Conservation (phyloP, 2,113 vertebrate species). For the Melanostigma gelatinosum region DNA sequence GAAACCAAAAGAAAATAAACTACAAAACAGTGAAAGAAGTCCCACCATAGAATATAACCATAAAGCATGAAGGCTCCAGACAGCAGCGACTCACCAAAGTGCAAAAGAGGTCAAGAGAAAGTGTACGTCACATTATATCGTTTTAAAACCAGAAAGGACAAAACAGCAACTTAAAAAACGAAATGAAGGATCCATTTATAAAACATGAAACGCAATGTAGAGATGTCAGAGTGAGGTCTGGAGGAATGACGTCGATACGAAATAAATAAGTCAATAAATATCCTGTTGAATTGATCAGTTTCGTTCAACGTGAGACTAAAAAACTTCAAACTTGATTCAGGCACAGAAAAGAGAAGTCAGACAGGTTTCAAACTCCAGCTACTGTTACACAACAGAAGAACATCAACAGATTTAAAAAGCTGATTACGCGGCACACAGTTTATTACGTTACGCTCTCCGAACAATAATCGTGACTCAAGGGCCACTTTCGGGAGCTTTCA, state of each 20-base stretch:
- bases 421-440: not conserved
- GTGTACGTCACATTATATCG: not conserved
- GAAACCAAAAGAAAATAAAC: slow-evolving; percentile 37
- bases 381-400: not conserved
- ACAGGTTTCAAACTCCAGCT: not conserved
- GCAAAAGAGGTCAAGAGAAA: slow-evolving; percentile 35
- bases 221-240: not conserved
- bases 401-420: not conserved
- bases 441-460: not conserved
- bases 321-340: not conserved
- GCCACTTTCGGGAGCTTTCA: not conserved
- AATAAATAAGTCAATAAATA: not conserved
- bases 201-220: not conserved
- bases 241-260: not conserved
- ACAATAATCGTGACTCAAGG: not conserved
- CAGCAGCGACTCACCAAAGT: slow-evolving; percentile 41
- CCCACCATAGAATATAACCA: slow-evolving; percentile 47
- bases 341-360: too few relatives aligned
- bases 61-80: slow-evolving; percentile 29
- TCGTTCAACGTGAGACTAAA: not conserved
- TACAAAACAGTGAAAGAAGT: slow-evolving; percentile 5
- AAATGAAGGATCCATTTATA: not conserved
- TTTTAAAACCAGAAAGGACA: not conserved
- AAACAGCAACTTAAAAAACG: not conserved
- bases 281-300: not conserved